phyloP scores from a whole-genome alignment of 2,797 vertebrate genomes.

The Brachymystax lenok region DNA sequence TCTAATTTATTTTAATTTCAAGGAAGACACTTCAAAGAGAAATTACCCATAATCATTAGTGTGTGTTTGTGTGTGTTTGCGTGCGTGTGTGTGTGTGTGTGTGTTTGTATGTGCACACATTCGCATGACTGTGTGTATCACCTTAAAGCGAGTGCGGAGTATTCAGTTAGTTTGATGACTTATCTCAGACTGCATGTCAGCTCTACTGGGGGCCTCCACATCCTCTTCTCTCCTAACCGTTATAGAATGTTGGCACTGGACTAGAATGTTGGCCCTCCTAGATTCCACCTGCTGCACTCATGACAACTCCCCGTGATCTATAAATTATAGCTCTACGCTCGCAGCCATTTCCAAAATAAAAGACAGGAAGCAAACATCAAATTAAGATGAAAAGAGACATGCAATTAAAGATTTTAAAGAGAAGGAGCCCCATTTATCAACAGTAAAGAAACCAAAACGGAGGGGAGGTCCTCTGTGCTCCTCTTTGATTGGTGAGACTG shows the following conservation, averaged over 20 bases:
- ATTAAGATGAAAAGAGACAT: conserved; percentile 78
- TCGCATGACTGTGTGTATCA: not conserved
- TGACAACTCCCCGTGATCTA: conserved; percentile 71
- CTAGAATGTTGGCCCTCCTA: conserved; percentile 2
- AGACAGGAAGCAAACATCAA: conserved; percentile 82
- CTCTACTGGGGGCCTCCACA: conserved; percentile 14
- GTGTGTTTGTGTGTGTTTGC: not conserved
- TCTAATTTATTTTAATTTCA: conserved; percentile 66
- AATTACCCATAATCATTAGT: conserved; percentile 68
- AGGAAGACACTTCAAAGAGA: conserved; percentile 73
- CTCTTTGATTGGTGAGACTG: conserved; percentile 86
- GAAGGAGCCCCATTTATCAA: conserved; percentile 84
- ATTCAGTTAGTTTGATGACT: too few species aligned
- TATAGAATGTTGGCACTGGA: not conserved
- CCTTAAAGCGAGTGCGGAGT: not conserved
- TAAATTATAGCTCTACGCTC: conserved; percentile 73
- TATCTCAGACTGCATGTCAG: not conserved
- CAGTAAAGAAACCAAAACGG: conserved; percentile 73
- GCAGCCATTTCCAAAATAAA: conserved; percentile 68
- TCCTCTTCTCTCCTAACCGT: conserved; percentile 36
- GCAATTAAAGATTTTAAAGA: conserved; percentile 74
- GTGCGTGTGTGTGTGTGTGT: not conserved
- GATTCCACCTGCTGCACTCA: conserved; percentile 75
- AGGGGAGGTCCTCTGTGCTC: conserved; percentile 77
- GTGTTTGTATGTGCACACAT: not conserved